Percentiles rank a stretch among this genome's conserved stretches.
phyloP scores from a whole-genome alignment of 2,888 invertebrate species.

The Plebejus argus region DNA sequence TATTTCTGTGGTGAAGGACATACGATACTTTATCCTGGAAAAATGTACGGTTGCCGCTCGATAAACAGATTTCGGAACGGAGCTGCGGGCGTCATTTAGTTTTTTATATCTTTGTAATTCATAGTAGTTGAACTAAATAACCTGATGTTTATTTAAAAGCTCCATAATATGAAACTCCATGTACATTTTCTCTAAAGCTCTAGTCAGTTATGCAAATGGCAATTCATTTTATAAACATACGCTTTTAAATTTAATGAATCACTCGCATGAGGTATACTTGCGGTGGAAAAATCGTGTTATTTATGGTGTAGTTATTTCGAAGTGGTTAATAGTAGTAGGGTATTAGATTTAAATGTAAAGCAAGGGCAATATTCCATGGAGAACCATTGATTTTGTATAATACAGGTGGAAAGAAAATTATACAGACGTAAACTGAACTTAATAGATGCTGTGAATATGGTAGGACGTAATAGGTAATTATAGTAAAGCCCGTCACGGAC shows the following conservation, averaged over 20 bases:
- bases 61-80: too few relatives aligned
- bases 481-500: too few relatives aligned
- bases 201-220: conserved; percentile 3
- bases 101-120: not conserved
- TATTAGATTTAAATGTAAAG: not conserved
- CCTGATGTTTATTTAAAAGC: not conserved
- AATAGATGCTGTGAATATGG: too few relatives aligned
- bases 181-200: conserved; percentile 34
- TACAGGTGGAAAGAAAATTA: not conserved
- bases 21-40: too few relatives aligned
- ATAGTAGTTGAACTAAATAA: not conserved
- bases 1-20: too few relatives aligned
- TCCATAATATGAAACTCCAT: not conserved
- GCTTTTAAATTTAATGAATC: conserved; percentile 21
- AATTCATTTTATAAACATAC: conserved; percentile 20
- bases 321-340: not conserved
- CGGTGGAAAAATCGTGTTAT: conserved; percentile 12
- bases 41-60: too few relatives aligned
- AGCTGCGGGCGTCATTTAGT: too few relatives aligned
- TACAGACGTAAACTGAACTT: not conserved
- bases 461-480: too few relatives aligned
- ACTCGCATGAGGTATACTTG: conserved; percentile 3
- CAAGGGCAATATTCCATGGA: too few relatives aligned
- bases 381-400: not conserved
- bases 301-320: not conserved